Evolutionary conservation across 2,113 vertebrate species (phyloP).

Genomic region (Mesitornis unicolor): DNA sequence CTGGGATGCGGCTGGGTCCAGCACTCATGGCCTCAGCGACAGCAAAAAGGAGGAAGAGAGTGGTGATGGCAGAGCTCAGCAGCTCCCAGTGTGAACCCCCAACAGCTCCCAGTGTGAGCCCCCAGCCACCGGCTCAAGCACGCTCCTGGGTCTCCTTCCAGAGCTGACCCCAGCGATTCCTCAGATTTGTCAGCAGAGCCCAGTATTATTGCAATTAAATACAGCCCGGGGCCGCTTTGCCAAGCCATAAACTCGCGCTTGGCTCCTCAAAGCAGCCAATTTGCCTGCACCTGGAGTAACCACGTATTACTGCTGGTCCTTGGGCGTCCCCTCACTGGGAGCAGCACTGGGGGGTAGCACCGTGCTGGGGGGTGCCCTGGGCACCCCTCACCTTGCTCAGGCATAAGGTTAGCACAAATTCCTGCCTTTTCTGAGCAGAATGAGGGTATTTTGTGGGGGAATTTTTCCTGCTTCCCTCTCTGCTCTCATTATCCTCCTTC

Average conservation of each 20-base stretch:
- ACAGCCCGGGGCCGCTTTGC: background rate
- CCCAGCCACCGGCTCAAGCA: background rate
- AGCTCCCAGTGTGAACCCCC: background rate
- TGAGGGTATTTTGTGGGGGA: background rate
- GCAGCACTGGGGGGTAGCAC: background rate
- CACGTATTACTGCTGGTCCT: background rate
- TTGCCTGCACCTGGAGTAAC: background rate
- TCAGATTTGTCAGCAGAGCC: background rate
- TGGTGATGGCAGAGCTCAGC: background rate
- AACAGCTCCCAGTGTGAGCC: background rate
- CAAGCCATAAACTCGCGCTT: background rate
- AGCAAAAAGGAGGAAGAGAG: background rate
- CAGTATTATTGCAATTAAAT: background rate
- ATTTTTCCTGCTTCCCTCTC: background rate
- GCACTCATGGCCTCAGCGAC: background rate
- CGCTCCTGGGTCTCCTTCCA: background rate
- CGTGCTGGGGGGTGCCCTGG: background rate
- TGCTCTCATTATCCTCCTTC: background rate
- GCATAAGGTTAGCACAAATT: background rate
- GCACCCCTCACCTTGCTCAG: background rate
- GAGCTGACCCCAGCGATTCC: background rate
- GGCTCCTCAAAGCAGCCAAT: background rate
- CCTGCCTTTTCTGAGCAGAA: background rate
- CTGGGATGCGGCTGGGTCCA: rapidly evolving
- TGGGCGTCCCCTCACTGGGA: background rate